Conservation (phyloP, 2,797 vertebrate species). For the Heliangelus exortis region DNA sequence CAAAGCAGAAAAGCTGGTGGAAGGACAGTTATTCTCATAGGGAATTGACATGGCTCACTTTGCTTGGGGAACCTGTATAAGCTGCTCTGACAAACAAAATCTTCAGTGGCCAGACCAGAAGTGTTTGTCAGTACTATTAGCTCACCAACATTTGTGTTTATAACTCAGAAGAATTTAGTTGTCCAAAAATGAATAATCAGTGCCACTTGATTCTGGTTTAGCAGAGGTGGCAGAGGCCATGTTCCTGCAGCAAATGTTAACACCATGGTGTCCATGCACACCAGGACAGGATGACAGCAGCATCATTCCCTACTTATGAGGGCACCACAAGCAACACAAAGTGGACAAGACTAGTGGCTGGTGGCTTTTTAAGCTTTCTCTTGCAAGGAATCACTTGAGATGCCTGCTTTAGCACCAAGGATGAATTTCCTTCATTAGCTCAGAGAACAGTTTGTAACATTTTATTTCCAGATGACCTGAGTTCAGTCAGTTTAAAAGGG, state of each 20-base stretch:
- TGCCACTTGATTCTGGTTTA: not conserved
- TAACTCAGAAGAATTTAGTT: not conserved
- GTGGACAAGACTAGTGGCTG: not conserved
- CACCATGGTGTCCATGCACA: rapidly evolving
- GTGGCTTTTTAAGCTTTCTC: not conserved
- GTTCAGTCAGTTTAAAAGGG: not conserved
- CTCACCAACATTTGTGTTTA: not conserved
- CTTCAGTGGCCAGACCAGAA: not conserved
- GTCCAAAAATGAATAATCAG: not conserved
- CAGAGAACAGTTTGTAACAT: not conserved
- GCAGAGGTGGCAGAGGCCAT: not conserved
- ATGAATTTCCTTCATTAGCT: not conserved
- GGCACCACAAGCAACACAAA: not conserved
- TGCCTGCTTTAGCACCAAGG: not conserved
- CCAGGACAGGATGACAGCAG: not conserved
- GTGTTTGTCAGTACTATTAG: not conserved
- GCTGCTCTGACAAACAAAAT: not conserved
- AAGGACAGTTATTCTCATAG: not conserved
- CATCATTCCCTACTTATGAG: not conserved
- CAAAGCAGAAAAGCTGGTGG: not conserved
- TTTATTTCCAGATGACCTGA: not conserved
- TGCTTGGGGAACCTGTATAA: not conserved
- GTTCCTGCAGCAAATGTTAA: not conserved
- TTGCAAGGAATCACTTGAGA: not conserved
- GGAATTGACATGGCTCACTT: not conserved